These are phyloP conservation scores for Phoenicopterus ruber DNA, from an alignment of 2,113 vertebrate genomes.

Conservation along the genomic window DNA sequence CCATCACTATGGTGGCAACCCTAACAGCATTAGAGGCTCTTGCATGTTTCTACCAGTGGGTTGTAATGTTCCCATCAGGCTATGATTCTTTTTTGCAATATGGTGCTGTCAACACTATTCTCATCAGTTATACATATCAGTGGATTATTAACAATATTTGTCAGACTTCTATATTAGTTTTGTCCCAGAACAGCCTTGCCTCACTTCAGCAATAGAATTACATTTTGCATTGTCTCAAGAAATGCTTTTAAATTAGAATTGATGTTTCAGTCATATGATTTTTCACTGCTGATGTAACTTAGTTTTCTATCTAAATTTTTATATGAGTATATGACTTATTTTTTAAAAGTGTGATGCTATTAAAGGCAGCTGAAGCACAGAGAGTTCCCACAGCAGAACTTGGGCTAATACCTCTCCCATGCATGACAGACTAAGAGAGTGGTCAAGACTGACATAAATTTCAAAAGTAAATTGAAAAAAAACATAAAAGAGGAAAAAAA, in stretches of 20 bases:
- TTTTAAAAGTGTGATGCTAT: not conserved
- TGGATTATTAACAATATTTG: constrained; percentile 85
- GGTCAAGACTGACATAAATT: not conserved
- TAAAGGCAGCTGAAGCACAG: constrained; percentile 5
- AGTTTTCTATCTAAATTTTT: constrained; percentile 66
- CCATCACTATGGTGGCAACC: constrained; percentile 35
- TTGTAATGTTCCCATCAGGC: constrained; percentile 72
- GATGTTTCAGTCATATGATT: constrained; percentile 67
- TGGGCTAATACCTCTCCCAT: not conserved
- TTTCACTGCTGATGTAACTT: constrained; percentile 71
- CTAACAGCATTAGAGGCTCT: constrained; percentile 77
- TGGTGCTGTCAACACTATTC: constrained; percentile 83
- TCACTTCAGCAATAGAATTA: constrained; percentile 68
- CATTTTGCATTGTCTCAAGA: constrained; percentile 68
- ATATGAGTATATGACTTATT: constrained; percentile 40
- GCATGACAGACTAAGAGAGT: not conserved
- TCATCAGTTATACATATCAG: constrained; percentile 79
- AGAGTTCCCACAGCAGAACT: not conserved
- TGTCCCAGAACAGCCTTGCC: constrained; percentile 63
- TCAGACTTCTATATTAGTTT: constrained; percentile 87
- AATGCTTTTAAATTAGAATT: constrained; percentile 75
- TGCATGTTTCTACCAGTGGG: constrained; percentile 66
- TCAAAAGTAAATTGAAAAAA: not conserved
- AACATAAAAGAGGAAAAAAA: not conserved
- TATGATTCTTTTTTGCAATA: constrained; percentile 79